A percentile compares a stretch with the other conserved stretches of the same genome.
phyloP scores from a whole-genome alignment of 2,113 vertebrate genomes.

The Albula goreensis region DNA sequence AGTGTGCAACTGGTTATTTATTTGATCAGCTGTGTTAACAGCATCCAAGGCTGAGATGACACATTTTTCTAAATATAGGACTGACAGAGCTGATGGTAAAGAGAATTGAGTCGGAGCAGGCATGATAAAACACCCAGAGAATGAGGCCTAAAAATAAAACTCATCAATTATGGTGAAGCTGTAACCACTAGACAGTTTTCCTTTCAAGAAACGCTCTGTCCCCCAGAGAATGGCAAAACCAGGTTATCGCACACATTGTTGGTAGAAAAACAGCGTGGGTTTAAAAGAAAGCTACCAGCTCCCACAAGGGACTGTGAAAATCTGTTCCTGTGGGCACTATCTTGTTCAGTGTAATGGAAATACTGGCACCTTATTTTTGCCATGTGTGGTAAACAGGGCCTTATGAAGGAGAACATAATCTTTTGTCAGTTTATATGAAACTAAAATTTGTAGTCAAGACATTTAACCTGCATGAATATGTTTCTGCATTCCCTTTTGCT shows the following conservation, averaged over 20 bases:
- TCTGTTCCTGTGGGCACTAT: neutral
- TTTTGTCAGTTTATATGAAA: neutral
- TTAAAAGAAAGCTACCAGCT: neutral
- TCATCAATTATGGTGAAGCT: constrained; percentile 1
- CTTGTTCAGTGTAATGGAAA: neutral
- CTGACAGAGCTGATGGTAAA: neutral
- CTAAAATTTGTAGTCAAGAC: neutral
- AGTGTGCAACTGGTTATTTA: neutral
- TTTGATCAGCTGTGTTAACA: neutral
- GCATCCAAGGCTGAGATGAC: neutral
- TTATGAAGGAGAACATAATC: neutral
- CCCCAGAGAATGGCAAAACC: neutral
- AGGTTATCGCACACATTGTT: neutral
- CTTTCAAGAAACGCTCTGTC: constrained; percentile 1
- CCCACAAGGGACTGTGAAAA: neutral
- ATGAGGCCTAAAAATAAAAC: constrained; percentile 12
- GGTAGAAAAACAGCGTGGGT: neutral
- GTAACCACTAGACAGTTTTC: neutral
- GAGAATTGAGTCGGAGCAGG: neutral
- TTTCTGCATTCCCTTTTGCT: neutral
- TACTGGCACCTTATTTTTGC: neutral
- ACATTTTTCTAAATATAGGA: neutral
- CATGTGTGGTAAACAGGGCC: neutral
- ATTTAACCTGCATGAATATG: no score
- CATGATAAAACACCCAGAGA: neutral